Percentiles rank a stretch among this genome's conserved stretches.
Evolutionary conservation across 2,888 invertebrate genomes (phyloP).

Genomic region (Leptarthrus brevirostris): DNA sequence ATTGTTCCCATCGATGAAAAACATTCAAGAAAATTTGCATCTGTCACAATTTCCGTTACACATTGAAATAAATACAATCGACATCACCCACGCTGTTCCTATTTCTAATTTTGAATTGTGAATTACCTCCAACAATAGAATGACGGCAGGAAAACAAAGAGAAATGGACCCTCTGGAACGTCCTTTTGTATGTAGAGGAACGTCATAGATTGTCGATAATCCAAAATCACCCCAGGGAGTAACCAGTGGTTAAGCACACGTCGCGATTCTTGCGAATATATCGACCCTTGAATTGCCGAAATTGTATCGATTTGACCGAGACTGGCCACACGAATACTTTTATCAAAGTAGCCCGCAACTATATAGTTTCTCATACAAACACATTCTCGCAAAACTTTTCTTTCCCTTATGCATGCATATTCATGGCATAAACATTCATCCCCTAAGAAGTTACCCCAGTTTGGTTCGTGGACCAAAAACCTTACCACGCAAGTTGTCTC

Average conservation of each 20-base stretch:
- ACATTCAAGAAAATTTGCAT: slow-evolving; percentile 39
- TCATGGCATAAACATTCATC: slow-evolving; percentile 15
- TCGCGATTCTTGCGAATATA: slow-evolving; percentile 45
- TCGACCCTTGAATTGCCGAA: slow-evolving; percentile 50
- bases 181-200: slow-evolving; percentile 30
- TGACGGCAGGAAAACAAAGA: slow-evolving; percentile 11
- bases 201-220: slow-evolving; percentile 38
- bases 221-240: slow-evolving; percentile 44
- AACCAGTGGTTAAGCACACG: slow-evolving; percentile 44
- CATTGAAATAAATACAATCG: not conserved
- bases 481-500: slow-evolving; percentile 5
- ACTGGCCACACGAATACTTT: slow-evolving; percentile 10
- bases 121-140: slow-evolving; percentile 24
- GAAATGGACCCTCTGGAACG: not conserved
- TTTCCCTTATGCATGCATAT: slow-evolving; percentile 15
- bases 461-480: not conserved
- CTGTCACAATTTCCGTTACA: not conserved
- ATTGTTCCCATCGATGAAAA: too few relatives aligned
- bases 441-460: not conserved
- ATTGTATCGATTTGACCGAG: slow-evolving; percentile 53
- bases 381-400: not conserved
- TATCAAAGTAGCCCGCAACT: not conserved
- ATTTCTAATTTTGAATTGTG: not conserved
- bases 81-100: slow-evolving; percentile 16
- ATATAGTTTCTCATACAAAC: not conserved